phyloP scores from a whole-genome alignment of 2,797 vertebrate genomes.

The Ispidina picta region DNA sequence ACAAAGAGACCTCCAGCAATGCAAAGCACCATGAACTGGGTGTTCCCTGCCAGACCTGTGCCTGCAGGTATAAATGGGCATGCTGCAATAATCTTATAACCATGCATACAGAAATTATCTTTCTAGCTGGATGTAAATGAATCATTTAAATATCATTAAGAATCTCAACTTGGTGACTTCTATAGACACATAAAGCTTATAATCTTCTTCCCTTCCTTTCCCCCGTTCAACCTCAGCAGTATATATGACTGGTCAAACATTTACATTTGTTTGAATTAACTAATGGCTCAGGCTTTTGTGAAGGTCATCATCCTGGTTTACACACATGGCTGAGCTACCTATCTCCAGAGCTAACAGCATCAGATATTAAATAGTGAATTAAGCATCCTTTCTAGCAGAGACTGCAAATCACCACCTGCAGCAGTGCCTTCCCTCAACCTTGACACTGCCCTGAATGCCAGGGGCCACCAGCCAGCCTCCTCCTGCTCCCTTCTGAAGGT shows the following conservation, averaged over 20 bases:
- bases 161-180: not conserved
- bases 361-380: not conserved
- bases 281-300: constrained; percentile 30
- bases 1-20: not conserved
- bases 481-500: not conserved
- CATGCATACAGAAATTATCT: not conserved
- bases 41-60: not conserved
- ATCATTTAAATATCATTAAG: not conserved
- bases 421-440: not conserved
- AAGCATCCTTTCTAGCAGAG: not conserved
- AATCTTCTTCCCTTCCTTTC: not conserved
- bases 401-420: not conserved
- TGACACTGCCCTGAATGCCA: not conserved
- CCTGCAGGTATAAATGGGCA: not conserved
- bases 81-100: not conserved
- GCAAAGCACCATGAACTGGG: not conserved
- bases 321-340: constrained; percentile 27
- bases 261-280: constrained; percentile 32
- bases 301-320: constrained; percentile 27
- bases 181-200: not conserved
- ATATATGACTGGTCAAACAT: constrained; percentile 15
- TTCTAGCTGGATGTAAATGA: constrained; percentile 10
- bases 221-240: not conserved
- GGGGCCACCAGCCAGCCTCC: not conserved
- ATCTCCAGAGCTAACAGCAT: constrained; percentile 23